Percentiles rank a stretch among this genome's conserved stretches.
Conservation (phyloP, 2,797 vertebrate genomes). For the Lophotriccus pileatus region DNA sequence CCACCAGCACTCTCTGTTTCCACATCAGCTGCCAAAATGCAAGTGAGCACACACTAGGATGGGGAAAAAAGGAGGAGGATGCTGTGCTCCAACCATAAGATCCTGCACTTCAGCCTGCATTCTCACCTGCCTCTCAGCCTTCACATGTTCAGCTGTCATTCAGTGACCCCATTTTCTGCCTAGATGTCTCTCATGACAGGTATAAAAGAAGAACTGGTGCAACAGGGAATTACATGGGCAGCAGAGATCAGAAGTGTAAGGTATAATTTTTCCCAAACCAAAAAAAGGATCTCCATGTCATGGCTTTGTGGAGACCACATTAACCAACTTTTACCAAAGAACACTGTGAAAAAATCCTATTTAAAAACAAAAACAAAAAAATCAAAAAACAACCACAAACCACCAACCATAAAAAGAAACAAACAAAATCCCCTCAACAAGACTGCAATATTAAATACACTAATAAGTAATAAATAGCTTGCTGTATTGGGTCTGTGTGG, state of each 20-base stretch:
- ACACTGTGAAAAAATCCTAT: not conserved
- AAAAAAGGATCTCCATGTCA: not conserved
- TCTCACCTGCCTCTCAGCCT: not conserved
- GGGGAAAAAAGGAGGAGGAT: not conserved
- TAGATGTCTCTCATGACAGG: rapidly evolving
- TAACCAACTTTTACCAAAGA: not conserved
- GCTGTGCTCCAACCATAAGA: not conserved
- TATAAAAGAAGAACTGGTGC: not conserved
- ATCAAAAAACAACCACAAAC: rapidly evolving
- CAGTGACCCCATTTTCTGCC: not conserved
- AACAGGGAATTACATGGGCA: not conserved
- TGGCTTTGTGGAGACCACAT: not conserved
- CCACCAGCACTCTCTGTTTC: rapidly evolving
- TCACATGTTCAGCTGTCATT: not conserved
- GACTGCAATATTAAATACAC: not conserved
- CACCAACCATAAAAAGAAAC: not conserved
- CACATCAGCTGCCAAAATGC: not conserved
- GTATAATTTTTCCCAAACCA: not conserved
- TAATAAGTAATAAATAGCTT: not conserved
- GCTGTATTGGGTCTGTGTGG: not conserved
- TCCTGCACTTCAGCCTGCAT: not conserved
- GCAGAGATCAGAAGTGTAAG: not conserved
- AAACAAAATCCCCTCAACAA: not conserved
- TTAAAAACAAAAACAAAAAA: not conserved
- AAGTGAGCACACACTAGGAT: not conserved